Percentiles rank a stretch among this genome's conserved stretches.
phyloP scores from a whole-genome alignment of 2,113 vertebrate genomes.

The Alectura lathami region DNA sequence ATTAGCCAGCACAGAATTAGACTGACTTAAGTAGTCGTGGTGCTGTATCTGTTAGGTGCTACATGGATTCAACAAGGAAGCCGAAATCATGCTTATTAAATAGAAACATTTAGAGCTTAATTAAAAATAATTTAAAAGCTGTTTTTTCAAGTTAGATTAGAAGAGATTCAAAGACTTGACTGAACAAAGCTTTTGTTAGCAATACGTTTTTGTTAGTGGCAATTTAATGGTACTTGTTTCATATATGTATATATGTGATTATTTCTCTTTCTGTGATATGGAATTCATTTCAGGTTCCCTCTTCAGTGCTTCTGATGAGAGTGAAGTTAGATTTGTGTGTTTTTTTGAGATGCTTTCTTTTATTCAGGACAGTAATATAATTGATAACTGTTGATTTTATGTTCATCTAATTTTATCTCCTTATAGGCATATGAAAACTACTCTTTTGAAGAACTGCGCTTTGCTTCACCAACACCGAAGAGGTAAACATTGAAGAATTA shows the following conservation, averaged over 20 bases:
- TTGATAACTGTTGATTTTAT: not conserved
- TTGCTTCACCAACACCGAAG: constrained; percentile 98
- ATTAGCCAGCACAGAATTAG: not conserved
- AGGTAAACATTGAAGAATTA: constrained; percentile 78
- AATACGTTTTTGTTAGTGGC: not conserved
- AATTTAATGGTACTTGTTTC: not conserved
- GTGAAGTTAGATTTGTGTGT: not conserved
- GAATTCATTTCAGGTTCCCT: not conserved
- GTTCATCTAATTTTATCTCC: not conserved
- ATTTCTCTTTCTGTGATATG: not conserved
- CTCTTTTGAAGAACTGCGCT: constrained; percentile 97
- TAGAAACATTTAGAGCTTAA: not conserved
- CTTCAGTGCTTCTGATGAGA: not conserved
- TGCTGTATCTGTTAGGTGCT: not conserved
- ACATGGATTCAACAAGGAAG: not conserved
- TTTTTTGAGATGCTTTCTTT: not conserved
- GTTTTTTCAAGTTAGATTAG: not conserved
- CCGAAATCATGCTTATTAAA: not conserved
- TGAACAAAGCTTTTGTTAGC: not conserved
- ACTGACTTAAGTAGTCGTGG: not conserved
- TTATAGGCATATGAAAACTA: constrained; percentile 96
- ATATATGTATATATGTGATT: not conserved
- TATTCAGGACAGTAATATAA: not conserved
- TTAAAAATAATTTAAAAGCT: not conserved
- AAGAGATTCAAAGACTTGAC: not conserved